These are phyloP conservation scores for Epistrophella euchroma DNA, from an alignment of 2,888 invertebrate genomes.

Conservation along the genomic window DNA sequence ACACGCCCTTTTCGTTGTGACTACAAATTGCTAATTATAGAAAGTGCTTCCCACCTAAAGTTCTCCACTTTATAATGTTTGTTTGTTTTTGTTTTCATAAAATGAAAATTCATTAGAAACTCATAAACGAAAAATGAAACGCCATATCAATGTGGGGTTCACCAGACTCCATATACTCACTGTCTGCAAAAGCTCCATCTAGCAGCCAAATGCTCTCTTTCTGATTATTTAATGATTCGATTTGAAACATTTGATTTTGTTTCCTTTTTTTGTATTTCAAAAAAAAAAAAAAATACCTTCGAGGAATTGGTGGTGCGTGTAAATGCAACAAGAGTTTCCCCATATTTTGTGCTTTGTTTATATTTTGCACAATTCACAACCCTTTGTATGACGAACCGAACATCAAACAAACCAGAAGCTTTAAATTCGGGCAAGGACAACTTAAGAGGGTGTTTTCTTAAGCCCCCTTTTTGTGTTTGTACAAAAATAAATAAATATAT, in stretches of 20 bases:
- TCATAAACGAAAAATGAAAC: conserved; percentile 39
- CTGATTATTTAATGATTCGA: conserved; percentile 62
- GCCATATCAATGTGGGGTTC: too few species aligned
- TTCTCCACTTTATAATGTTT: conserved; percentile 4
- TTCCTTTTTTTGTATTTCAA: conserved; percentile 19
- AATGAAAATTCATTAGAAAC: conserved; percentile 52
- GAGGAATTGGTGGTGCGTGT: neutral
- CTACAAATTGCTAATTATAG: conserved; percentile 66
- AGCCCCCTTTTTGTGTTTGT: conserved; percentile 6
- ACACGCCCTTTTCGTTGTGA: conserved; percentile 65
- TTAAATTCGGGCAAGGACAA: conserved; percentile 56
- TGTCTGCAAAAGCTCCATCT: conserved; percentile 10
- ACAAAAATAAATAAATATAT: conserved; percentile 13
- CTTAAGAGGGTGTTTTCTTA: conserved; percentile 49
- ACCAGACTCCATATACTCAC: too few species aligned
- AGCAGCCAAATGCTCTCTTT: conserved; percentile 38
- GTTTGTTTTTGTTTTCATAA: conserved; percentile 34
- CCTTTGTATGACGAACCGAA: conserved; percentile 28
- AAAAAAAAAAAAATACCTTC: neutral
- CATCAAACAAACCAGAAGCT: conserved; percentile 59
- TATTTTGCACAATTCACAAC: conserved; percentile 14
- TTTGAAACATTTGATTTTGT: conserved; percentile 24
- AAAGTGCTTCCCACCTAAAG: conserved; percentile 48
- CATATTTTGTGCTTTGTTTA: conserved; percentile 13
- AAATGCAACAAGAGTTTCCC: conserved; percentile 49